phyloP scores from a whole-genome alignment of 1,140 invertebrate species.

The Solenopsis invicta region DNA sequence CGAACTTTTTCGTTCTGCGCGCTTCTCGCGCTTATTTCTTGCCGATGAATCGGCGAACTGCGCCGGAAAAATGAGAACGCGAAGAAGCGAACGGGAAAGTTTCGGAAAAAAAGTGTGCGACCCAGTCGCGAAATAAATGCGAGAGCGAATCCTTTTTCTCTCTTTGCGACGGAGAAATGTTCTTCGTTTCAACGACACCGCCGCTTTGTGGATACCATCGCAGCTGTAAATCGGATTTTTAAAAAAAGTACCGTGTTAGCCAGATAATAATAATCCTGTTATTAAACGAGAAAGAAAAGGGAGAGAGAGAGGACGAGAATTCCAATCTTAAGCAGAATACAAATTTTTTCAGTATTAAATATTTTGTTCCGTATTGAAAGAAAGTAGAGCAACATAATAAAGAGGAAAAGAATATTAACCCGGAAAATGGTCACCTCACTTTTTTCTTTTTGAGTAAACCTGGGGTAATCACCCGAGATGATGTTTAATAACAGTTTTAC shows the following conservation, averaged over 20 bases:
- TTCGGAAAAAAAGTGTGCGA: neutral
- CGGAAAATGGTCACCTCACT: no score
- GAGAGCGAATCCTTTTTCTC: neutral
- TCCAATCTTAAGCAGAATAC: neutral
- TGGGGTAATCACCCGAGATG: no score
- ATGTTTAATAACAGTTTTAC: no score
- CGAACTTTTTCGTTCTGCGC: slow-evolving; percentile 26
- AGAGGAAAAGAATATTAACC: neutral
- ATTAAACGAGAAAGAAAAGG: neutral
- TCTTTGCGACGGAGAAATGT: neutral
- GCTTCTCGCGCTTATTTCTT: slow-evolving; percentile 20
- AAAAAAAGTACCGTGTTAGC: neutral
- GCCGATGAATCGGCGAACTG: neutral
- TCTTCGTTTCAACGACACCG: neutral
- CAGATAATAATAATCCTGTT: slow-evolving; percentile 28
- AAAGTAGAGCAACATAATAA: slow-evolving; percentile 2
- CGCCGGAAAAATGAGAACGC: neutral
- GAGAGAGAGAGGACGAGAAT: neutral
- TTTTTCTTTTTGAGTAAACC: no score
- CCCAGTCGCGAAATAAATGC: slow-evolving; percentile 21
- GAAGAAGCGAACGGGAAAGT: slow-evolving; percentile 23
- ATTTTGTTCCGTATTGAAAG: neutral
- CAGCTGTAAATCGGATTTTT: neutral
- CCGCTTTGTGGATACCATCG: neutral
- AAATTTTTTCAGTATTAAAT: neutral